Conservation (phyloP, 2,888 invertebrate species). For the Tachina fera region DNA sequence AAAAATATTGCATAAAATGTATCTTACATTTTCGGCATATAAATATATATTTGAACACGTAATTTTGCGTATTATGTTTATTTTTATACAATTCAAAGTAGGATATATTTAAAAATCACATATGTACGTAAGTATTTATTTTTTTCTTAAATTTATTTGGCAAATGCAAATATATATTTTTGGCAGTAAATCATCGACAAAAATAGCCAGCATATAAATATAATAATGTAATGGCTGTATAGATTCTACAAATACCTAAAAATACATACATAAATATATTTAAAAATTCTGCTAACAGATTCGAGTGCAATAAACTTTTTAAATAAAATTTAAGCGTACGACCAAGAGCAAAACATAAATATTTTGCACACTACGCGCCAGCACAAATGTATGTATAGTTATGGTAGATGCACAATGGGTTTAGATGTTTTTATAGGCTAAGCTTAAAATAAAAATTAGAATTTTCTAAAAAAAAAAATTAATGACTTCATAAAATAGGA, state of each 20-base stretch:
- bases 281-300: neutral
- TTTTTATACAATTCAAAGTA: conserved; percentile 13
- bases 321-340: conserved; percentile 8
- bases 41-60: conserved; percentile 36
- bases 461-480: too few species aligned
- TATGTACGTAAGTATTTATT: neutral
- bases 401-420: too few species aligned
- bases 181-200: conserved; percentile 59
- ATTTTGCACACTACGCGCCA: neutral
- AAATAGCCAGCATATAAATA: neutral
- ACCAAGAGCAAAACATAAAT: neutral
- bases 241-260: conserved; percentile 39
- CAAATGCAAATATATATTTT: conserved; percentile 57
- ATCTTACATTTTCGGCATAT: neutral
- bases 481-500: too few species aligned
- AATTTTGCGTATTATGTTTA: conserved; percentile 13
- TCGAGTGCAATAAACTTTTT: conserved; percentile 58
- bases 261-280: neutral
- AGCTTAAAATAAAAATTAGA: too few species aligned
- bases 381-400: too few species aligned
- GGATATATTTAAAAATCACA: conserved; percentile 33
- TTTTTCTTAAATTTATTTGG: conserved; percentile 32
- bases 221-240: neutral
- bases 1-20: neutral
- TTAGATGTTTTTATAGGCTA: too few species aligned